phyloP scores from a whole-genome alignment of 1,140 invertebrate species.

The Formica exsecta region DNA sequence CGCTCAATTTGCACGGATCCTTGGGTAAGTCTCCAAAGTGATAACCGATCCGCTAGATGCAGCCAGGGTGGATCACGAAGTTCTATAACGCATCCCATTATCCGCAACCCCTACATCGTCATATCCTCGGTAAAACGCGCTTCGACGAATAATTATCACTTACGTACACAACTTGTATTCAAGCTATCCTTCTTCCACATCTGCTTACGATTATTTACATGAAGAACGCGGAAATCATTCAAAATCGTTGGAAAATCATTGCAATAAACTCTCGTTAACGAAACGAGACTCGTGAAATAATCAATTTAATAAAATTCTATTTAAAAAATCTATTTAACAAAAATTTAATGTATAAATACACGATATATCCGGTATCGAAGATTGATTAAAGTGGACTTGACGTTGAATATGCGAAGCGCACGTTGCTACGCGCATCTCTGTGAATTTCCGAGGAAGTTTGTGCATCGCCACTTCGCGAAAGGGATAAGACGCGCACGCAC shows the following conservation, averaged over 20 bases:
- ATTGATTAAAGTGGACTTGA: constrained; percentile 37
- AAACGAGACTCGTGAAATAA: not conserved
- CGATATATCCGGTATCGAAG: not conserved
- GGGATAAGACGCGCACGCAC: constrained; percentile 16
- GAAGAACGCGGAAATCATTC: not conserved
- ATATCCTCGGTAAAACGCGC: constrained; percentile 21
- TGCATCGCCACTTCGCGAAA: too few relatives aligned
- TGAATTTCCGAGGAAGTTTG: constrained; percentile 17
- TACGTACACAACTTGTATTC: not conserved
- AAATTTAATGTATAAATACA: not conserved
- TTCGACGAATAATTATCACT: constrained; percentile 34
- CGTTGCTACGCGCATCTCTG: not conserved
- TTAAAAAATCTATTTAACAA: not conserved
- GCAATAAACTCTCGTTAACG: not conserved
- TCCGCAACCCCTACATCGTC: not conserved
- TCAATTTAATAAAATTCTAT: not conserved
- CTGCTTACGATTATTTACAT: not conserved
- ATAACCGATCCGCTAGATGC: constrained; percentile 60
- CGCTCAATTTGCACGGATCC: constrained; percentile 70
- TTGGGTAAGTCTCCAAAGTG: constrained; percentile 56
- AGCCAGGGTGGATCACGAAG: constrained; percentile 37
- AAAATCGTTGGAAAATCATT: not conserved
- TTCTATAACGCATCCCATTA: constrained; percentile 43
- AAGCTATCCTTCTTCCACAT: constrained; percentile 13
- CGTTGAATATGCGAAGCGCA: not conserved